These are phyloP conservation scores for Flabesymbios commensalis DNA, from an alignment of 2,888 invertebrate species.

Conservation along the genomic window DNA sequence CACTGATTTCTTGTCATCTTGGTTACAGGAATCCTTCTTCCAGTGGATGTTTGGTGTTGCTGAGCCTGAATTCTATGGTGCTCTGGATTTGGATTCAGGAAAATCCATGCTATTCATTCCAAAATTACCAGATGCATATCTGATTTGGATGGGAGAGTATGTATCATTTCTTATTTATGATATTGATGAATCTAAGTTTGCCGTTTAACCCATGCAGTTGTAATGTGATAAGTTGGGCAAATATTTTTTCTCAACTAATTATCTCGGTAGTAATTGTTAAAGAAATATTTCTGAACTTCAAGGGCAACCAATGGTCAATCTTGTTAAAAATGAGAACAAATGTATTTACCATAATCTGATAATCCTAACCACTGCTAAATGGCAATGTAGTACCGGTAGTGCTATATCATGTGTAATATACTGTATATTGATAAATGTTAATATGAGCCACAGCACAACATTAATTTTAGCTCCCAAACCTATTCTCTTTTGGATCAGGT, in stretches of 20 bases:
- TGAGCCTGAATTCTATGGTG: constrained; percentile 89
- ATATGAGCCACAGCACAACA: no score
- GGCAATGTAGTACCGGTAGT: no score
- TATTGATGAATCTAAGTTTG: background rate
- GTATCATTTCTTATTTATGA: constrained; percentile 16
- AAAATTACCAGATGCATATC: constrained; percentile 80
- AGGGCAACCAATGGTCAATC: no score
- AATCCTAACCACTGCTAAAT: no score
- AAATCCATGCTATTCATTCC: constrained; percentile 82
- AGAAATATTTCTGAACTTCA: no score
- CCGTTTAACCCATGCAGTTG: background rate
- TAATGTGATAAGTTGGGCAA: background rate
- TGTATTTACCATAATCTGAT: no score
- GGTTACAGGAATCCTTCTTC: constrained; percentile 90
- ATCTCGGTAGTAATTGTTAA: background rate
- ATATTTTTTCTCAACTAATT: background rate
- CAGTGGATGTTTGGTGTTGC: constrained; percentile 94
- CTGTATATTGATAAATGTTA: no score
- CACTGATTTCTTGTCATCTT: background rate
- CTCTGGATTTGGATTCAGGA: constrained; percentile 74
- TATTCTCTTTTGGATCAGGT: no score
- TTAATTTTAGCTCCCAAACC: no score
- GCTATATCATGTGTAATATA: no score
- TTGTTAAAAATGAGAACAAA: no score
- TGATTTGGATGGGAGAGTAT: constrained; percentile 88